phyloP scores from a whole-genome alignment of 1,140 invertebrate genomes.

The Drosophila kikkawai region DNA sequence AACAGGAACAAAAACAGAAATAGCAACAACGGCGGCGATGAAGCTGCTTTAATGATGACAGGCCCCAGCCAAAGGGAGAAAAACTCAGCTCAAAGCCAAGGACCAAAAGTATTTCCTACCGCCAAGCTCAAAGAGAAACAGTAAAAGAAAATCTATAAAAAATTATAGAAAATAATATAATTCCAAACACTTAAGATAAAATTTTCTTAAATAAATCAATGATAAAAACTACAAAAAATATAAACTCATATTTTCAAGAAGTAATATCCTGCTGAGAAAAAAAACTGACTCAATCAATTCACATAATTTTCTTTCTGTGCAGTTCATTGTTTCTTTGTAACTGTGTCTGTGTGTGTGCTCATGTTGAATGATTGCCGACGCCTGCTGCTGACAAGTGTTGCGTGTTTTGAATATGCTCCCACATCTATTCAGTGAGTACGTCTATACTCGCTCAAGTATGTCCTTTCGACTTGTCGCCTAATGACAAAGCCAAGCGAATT shows the following conservation, averaged over 20 bases:
- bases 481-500: slow-evolving; percentile 67
- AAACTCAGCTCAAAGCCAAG: slow-evolving; percentile 36
- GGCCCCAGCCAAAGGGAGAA: slow-evolving; percentile 14
- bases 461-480: slow-evolving; percentile 48
- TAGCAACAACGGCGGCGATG: slow-evolving; percentile 23
- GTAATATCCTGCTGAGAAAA: not conserved
- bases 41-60: slow-evolving; percentile 49
- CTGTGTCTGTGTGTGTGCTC: slow-evolving; percentile 18
- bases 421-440: slow-evolving; percentile 21
- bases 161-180: not conserved
- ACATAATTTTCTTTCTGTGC: slow-evolving; percentile 26
- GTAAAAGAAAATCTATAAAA: not conserved
- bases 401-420: slow-evolving; percentile 76
- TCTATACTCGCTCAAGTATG: slow-evolving; percentile 30
- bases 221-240: not conserved
- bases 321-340: slow-evolving; percentile 30
- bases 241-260: no score
- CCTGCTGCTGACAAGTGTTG: slow-evolving; percentile 81
- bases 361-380: slow-evolving; percentile 70
- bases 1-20: slow-evolving; percentile 31
- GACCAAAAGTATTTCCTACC: slow-evolving; percentile 32
- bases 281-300: not conserved
- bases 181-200: no score
- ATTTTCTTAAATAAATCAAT: not conserved
- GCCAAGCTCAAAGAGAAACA: slow-evolving; percentile 1